Evolutionary conservation across 2,888 invertebrate species (phyloP).

Genomic region (Tetragnatha montana): DNA sequence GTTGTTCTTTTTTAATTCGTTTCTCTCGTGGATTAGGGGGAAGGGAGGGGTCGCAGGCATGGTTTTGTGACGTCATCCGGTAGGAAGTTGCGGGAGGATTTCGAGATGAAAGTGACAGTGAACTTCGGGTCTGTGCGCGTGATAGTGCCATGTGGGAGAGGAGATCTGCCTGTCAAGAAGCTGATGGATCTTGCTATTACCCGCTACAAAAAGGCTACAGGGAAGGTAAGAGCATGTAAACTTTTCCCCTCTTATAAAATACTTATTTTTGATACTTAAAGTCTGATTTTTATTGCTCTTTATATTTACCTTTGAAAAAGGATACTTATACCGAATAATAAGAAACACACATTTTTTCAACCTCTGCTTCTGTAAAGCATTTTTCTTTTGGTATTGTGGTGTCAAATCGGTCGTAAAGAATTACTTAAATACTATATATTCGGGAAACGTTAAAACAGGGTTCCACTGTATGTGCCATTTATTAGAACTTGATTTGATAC

Average conservation of each 20-base stretch:
- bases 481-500: too few species aligned
- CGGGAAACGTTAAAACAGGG: too few species aligned
- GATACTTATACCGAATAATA: too few species aligned
- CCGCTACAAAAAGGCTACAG: slow-evolving; percentile 95
- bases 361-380: too few species aligned
- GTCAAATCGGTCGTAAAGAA: too few species aligned
- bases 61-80: slow-evolving; percentile 59
- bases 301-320: background rate
- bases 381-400: too few species aligned
- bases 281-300: background rate
- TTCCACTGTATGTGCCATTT: too few species aligned
- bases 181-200: slow-evolving; percentile 93
- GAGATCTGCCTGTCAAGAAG: slow-evolving; percentile 92
- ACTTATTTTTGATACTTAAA: too few species aligned
- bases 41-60: slow-evolving; percentile 37
- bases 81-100: slow-evolving; percentile 25
- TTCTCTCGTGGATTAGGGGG: slow-evolving; percentile 47
- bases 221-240: slow-evolving; percentile 86
- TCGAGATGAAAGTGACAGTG: slow-evolving; percentile 95
- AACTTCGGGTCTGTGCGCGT: slow-evolving; percentile 95
- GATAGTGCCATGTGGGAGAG: slow-evolving; percentile 96
- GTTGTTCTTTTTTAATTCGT: slow-evolving; percentile 28
- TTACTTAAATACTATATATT: too few species aligned
- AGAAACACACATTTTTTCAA: too few species aligned
- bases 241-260: background rate